Conservation (phyloP, 1,140 invertebrate genomes). For the Magallana angulata region DNA sequence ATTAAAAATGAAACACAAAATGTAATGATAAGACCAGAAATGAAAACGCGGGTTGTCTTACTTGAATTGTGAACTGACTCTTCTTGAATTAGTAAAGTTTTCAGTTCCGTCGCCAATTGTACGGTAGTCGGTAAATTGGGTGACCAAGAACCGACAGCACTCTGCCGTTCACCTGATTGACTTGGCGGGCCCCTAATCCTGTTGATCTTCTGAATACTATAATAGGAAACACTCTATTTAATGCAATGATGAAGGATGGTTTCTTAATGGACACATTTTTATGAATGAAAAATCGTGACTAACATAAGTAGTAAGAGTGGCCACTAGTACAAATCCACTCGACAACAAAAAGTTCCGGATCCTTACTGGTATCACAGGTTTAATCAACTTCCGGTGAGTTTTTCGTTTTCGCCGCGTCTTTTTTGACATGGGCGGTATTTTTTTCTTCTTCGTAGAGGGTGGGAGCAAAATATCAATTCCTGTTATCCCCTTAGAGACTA, state of each 20-base stretch:
- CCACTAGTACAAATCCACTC: constrained; percentile 30
- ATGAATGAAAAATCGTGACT: constrained; percentile 36
- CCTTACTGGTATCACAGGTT: constrained; percentile 19
- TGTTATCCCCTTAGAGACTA: too few species aligned
- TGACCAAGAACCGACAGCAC: background rate
- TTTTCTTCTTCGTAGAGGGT: background rate
- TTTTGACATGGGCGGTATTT: background rate
- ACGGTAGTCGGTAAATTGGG: constrained; percentile 29
- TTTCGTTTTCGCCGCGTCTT: constrained; percentile 7
- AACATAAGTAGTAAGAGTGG: constrained; percentile 29
- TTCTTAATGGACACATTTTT: constrained; percentile 30
- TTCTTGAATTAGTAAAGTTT: background rate
- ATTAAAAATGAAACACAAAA: too few species aligned
- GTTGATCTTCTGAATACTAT: constrained; percentile 16
- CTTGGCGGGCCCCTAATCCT: background rate
- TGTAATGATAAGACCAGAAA: background rate
- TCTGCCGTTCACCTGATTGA: background rate
- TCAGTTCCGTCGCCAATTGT: background rate
- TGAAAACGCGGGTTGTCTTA: background rate
- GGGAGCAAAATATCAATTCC: background rate
- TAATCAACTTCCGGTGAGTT: constrained; percentile 17
- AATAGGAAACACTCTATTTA: constrained; percentile 12
- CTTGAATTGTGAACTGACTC: background rate
- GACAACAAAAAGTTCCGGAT: constrained; percentile 22
- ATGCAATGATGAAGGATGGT: background rate